Base-by-base conservation (phyloP, 2,888 invertebrate genomes). In the Stenotaenia linearis region DNA sequence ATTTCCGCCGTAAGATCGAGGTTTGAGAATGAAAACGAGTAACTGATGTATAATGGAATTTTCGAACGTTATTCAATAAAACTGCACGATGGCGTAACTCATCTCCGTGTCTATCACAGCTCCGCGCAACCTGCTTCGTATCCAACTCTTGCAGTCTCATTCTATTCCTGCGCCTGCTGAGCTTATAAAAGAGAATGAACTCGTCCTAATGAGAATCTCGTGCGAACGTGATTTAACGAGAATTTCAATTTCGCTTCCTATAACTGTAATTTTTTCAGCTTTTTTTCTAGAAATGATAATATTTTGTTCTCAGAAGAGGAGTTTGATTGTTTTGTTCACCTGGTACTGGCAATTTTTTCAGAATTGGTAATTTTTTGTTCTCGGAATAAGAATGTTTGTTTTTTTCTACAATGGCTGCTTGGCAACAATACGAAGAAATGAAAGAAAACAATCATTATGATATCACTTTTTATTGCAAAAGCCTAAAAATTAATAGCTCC, bases 391-490 rank as follows among this genome's bases (percentile, higher is more conserved):
- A 12, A 0, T 40, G 40, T 40, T 40, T 5, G 5, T 9, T 37
- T 37, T 37, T 37, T 56, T 56, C 10, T 7, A 18, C 6, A 56
- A 23, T 18, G 21, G 21, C 5, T 18, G 9, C 6, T 18, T 56
- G 21, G n/a, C n/a, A n/a, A n/a, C n/a, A n/a, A n/a, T n/a, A n/a
- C n/a, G n/a, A n/a, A n/a, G n/a, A n/a, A n/a, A n/a, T n/a, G 23
- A 69, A 69, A 69, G 7, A 1, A 25, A 25, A 69, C 28, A 12
- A 69, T 12, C 9, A 69, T 69, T 69, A 25, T 69, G 23, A 28
- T 69, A 69, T 69, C 69, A 28, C 28, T 25, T 69, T 69, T 69
- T 69, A 69, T 69, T 69, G 69, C 69, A 69, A 69, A 69, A 69
- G 69, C 69, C 69, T 69, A 69, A 69, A 69, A 69, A 69, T 69